phyloP scores from a whole-genome alignment of 2,113 vertebrate genomes.

The Antechinus flavipes region DNA sequence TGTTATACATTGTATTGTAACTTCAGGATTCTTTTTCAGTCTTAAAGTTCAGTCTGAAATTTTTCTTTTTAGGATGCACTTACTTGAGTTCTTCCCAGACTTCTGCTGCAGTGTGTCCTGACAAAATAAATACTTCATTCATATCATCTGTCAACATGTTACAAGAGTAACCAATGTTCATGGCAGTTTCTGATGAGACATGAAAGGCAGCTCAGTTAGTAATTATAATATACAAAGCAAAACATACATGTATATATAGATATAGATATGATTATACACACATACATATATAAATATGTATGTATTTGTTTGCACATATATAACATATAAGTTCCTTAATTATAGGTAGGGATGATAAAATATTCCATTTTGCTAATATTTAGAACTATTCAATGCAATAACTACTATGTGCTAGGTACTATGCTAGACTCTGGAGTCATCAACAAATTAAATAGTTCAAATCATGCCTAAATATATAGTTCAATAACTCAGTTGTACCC shows the following conservation, averaged over 20 bases:
- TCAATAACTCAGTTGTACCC: too few relatives aligned
- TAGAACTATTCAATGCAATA: too few relatives aligned
- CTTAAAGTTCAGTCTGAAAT: background rate
- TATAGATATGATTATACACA: background rate
- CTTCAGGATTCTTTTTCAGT: background rate
- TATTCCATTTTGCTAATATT: conserved; percentile 36
- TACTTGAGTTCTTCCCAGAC: conserved; percentile 89
- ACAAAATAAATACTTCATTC: conserved; percentile 88
- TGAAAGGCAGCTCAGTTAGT: conserved; percentile 35
- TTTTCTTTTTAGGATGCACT: background rate
- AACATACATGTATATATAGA: background rate
- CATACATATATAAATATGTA: background rate
- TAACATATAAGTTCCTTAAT: too few relatives aligned
- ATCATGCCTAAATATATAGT: too few relatives aligned
- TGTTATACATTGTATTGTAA: background rate
- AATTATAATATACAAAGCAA: background rate
- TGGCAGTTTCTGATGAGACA: conserved; percentile 88
- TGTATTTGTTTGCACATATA: background rate
- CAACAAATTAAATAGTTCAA: too few relatives aligned
- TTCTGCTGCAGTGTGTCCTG: conserved; percentile 84
- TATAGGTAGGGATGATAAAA: conserved; percentile 1
- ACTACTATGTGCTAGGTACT: too few relatives aligned
- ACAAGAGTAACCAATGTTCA: conserved; percentile 91
- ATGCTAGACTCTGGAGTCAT: too few relatives aligned
- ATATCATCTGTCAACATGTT: conserved; percentile 90